Conservation (phyloP, 64 coral and sea anemone genomes). For the Stylophora pistillata region DNA sequence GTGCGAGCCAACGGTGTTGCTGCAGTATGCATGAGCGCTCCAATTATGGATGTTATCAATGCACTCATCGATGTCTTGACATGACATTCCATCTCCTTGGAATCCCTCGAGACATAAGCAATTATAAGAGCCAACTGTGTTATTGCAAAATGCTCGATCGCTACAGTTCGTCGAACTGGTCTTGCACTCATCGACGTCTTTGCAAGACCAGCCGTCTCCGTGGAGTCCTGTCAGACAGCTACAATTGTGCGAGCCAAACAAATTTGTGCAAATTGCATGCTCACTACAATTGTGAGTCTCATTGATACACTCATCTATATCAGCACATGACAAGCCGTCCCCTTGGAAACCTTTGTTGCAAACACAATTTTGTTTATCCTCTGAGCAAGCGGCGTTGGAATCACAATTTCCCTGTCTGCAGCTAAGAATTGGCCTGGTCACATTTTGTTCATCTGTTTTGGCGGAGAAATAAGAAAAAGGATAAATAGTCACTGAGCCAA, state of each 20-base stretch:
- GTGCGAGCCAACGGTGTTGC: too few species aligned
- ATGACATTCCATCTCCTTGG: background rate
- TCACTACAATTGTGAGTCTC: constrained; percentile 1
- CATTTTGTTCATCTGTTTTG: too few species aligned
- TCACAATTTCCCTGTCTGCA: too few species aligned
- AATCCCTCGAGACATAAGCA: too few species aligned
- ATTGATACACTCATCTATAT: constrained; percentile 45
- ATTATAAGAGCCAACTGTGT: too few species aligned
- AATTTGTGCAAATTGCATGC: constrained; percentile 26
- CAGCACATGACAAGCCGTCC: background rate
- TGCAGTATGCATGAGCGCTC: too few species aligned
- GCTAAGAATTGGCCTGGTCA: too few species aligned
- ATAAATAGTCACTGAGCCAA: too few species aligned
- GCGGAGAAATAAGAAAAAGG: too few species aligned
- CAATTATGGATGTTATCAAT: background rate
- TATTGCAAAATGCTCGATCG: background rate
- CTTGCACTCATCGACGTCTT: constrained; percentile 50
- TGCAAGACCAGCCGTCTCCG: constrained; percentile 24
- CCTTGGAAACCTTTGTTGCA: constrained; percentile 1
- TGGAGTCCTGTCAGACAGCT: constrained; percentile 33
- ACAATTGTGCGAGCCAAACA: constrained; percentile 27
- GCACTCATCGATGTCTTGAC: constrained; percentile 35
- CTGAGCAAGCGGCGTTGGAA: too few species aligned
- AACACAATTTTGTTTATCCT: too few species aligned
- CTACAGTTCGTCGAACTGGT: constrained; percentile 5